Base-by-base conservation (phyloP, 2,113 vertebrate species). In the Zosterops hypoxanthus region DNA sequence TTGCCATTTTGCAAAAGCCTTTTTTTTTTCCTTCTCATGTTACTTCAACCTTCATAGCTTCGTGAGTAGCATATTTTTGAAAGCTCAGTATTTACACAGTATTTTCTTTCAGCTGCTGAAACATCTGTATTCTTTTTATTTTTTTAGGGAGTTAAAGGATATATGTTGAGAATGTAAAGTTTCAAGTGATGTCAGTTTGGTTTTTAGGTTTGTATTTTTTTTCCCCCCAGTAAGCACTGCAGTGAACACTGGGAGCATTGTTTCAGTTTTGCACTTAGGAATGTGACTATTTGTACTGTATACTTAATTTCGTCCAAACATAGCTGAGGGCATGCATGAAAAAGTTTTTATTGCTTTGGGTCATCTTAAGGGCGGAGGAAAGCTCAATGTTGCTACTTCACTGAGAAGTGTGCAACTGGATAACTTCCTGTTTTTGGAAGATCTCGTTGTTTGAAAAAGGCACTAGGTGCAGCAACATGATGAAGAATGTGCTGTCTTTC, bases 201-300 rank as follows among this genome's bases (percentile, higher is more conserved):
- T 66, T 94, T 79, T 61, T 41, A 39, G 39, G 47, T 86, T 39
- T 78, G 23, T 52, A 12, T 78, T 59, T 59, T 57, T 42, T 25
- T 8, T 3, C 11, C 63, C 22, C 18, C 15, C 20, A 46, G 46
- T 29, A 63, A 92, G 96, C 88, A 82, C 81, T 97, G 88, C 89
- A 92, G 22, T 76, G 97, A 98, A 98, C 97, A 98, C 95, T 96
- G 96, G n/a, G 86, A 96, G 94, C 95, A 96, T 97, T 98, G 97
- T 98, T 98, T 96, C 87, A 95, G 93, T 77, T 94, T 94, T 79
- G 89, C 87, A 68, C 91, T 87, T 96, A 83, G 78, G 97, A 98
- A 98, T 97, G 97, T 98, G 98, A 97, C 92, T 98, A 97, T 98
- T 98, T 98, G 95, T 98, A 94, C 90, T 97, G 92, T 95, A 94